phyloP scores from a whole-genome alignment of 2,888 invertebrate genomes.

The Tachina lurida region DNA sequence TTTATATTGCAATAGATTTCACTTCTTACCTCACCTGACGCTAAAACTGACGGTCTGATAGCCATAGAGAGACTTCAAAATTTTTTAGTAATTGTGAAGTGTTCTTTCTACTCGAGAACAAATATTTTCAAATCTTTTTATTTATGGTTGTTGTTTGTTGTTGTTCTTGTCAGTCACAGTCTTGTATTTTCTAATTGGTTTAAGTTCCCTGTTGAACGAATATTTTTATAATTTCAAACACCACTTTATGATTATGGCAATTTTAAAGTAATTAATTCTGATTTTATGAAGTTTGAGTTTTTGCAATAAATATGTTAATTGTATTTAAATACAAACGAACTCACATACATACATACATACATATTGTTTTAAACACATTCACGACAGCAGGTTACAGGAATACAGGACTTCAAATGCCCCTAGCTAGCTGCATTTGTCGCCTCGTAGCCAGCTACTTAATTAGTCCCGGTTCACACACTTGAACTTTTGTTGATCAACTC shows the following conservation, averaged over 20 bases:
- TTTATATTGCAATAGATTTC: slow-evolving; percentile 10
- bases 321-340: too few species aligned
- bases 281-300: not conserved
- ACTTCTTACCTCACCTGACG: not conserved
- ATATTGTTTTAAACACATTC: too few species aligned
- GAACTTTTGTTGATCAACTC: too few species aligned
- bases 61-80: not conserved
- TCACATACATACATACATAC: too few species aligned
- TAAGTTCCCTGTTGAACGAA: slow-evolving; percentile 34
- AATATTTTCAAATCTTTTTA: slow-evolving; percentile 19
- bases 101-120: slow-evolving; percentile 16
- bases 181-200: slow-evolving; percentile 59
- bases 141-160: slow-evolving; percentile 21
- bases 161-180: slow-evolving; percentile 35
- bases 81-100: slow-evolving; percentile 1
- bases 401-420: too few species aligned
- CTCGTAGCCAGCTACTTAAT: too few species aligned
- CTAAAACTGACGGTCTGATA: not conserved
- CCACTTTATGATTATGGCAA: slow-evolving; percentile 11
- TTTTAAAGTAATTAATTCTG: slow-evolving; percentile 34
- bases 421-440: too few species aligned
- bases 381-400: too few species aligned
- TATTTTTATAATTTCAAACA: slow-evolving; percentile 14
- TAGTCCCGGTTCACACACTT: too few species aligned
- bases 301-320: not conserved